Conservation (phyloP, 2,888 invertebrate species). For the Molanna angustata region DNA sequence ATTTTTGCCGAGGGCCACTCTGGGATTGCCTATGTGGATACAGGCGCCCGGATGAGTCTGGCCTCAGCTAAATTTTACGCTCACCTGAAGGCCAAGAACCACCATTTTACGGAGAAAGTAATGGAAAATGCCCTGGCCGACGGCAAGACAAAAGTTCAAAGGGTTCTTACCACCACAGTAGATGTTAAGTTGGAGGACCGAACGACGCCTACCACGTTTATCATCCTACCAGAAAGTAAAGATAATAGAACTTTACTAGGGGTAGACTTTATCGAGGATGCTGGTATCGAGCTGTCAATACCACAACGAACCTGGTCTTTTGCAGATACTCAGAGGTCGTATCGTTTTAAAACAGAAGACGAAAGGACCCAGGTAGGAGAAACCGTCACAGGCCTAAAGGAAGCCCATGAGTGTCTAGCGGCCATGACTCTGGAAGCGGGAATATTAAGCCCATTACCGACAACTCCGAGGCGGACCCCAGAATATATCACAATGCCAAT, state of each 20-base stretch:
- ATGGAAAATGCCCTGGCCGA: constrained; percentile 22
- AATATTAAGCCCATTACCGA: background rate
- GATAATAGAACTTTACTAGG: background rate
- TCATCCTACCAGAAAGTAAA: background rate
- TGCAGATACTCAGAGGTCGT: constrained; percentile 5
- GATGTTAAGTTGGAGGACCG: constrained; percentile 20
- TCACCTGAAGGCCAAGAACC: constrained; percentile 14
- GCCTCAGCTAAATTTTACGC: constrained; percentile 25
- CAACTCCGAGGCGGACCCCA: background rate
- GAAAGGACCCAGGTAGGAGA: background rate
- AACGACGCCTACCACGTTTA: constrained; percentile 6
- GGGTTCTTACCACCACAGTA: constrained; percentile 11
- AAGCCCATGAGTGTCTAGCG: background rate
- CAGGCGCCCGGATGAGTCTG: constrained; percentile 32
- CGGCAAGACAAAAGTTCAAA: constrained; percentile 10
- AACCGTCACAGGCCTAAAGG: background rate
- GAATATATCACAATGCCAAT: no score
- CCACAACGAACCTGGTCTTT: constrained; percentile 18
- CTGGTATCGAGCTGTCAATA: background rate
- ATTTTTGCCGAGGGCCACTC: background rate
- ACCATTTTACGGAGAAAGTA: constrained; percentile 5
- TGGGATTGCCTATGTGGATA: constrained; percentile 29
- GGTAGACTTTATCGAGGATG: background rate
- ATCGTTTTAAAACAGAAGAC: background rate
- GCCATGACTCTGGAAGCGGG: background rate